A percentile compares a stretch with the other conserved stretches of the same genome.
Evolutionary conservation across 2,797 vertebrate species (phyloP).

Genomic region (Coccyzus lansbergi): DNA sequence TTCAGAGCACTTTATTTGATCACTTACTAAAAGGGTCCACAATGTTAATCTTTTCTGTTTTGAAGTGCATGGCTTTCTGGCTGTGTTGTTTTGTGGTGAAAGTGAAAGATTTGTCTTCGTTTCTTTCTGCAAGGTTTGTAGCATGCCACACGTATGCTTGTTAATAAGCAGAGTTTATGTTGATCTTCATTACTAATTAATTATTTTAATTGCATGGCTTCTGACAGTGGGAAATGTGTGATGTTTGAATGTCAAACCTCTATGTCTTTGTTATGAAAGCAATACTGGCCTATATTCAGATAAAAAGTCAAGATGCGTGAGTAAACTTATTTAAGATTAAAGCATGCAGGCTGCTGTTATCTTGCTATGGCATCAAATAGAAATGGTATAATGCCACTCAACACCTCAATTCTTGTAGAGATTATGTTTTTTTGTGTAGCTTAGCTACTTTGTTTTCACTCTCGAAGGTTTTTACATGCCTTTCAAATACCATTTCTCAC

Average conservation of each 20-base stretch:
- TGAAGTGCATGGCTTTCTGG: neutral
- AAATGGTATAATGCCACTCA: neutral
- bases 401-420: neutral
- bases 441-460: neutral
- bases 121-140: neutral
- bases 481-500: neutral
- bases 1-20: neutral
- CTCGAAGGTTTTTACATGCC: neutral
- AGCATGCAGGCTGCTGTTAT: neutral
- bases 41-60: neutral
- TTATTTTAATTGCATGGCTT: neutral
- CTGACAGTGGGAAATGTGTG: neutral
- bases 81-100: neutral
- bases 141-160: neutral
- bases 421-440: neutral
- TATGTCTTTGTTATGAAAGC: neutral
- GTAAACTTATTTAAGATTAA: neutral
- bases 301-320: neutral
- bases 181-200: neutral
- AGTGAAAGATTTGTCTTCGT: conserved; percentile 21
- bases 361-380: neutral
- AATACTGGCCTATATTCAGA: neutral
- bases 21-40: neutral
- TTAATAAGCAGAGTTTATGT: neutral
- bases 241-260: neutral